These are phyloP conservation scores for Lutraria lutraria DNA, from an alignment of 2,888 invertebrate species.

Conservation along the genomic window DNA sequence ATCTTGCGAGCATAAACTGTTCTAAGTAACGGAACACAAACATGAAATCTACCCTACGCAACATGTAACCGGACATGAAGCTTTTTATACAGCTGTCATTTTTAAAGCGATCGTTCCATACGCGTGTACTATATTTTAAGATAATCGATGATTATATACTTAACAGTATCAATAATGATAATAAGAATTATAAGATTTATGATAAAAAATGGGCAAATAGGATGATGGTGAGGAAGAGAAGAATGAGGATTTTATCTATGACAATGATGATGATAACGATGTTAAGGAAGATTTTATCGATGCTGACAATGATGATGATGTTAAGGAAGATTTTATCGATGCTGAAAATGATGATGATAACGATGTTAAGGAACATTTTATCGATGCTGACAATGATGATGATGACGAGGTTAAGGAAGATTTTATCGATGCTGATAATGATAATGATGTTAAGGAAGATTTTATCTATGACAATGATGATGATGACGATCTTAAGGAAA, in stretches of 20 bases:
- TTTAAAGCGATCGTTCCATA: background rate
- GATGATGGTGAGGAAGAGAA: background rate
- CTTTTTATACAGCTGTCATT: background rate
- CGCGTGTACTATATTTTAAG: background rate
- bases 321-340: too few species aligned
- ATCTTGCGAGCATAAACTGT: background rate
- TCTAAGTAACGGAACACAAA: slow-evolving; percentile 7
- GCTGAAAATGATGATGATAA: too few species aligned
- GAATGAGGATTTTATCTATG: background rate
- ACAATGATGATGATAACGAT: too few species aligned
- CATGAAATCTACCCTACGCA: background rate
- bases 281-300: too few species aligned
- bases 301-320: too few species aligned
- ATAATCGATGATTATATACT: background rate
- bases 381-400: too few species aligned
- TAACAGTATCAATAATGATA: background rate
- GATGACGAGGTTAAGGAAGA: too few species aligned
- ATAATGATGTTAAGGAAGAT: too few species aligned
- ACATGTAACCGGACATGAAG: background rate
- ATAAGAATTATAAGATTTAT: background rate
- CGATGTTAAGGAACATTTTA: too few species aligned
- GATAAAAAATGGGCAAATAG: background rate
- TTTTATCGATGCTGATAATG: too few species aligned
- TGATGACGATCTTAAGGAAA: too few species aligned
- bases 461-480: too few species aligned